A percentile compares a stretch with the other conserved stretches of the same genome.
phyloP scores from a whole-genome alignment of 2,888 invertebrate species.

The Dilophus febrilis region DNA sequence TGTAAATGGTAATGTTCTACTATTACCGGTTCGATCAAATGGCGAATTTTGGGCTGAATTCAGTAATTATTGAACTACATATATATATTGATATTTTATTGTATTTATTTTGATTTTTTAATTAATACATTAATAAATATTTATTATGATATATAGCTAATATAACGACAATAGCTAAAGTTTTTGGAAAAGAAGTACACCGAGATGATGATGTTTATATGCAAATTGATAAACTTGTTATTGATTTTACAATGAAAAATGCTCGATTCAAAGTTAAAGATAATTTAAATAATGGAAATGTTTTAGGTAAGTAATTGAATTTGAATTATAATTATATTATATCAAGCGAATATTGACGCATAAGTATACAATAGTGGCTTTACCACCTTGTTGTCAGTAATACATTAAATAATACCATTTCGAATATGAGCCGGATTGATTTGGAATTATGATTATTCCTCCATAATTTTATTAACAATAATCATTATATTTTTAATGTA shows the following conservation, averaged over 20 bases:
- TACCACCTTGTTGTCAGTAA: too few species aligned
- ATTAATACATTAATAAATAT: conserved; percentile 4
- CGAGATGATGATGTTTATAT: conserved; percentile 45
- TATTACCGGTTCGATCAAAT: conserved; percentile 60
- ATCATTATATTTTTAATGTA: background rate
- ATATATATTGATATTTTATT: background rate
- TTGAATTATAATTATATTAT: too few species aligned
- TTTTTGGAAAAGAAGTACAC: conserved; percentile 48
- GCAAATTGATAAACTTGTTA: conserved; percentile 45
- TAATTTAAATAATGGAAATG: conserved; percentile 54
- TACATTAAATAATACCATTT: too few species aligned
- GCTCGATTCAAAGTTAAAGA: conserved; percentile 55
- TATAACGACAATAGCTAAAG: conserved; percentile 49
- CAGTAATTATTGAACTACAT: conserved; percentile 35
- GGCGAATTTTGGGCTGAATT: conserved; percentile 71
- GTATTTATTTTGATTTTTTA: conserved; percentile 1
- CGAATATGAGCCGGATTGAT: too few species aligned
- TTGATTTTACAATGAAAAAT: conserved; percentile 53
- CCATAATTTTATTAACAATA: too few species aligned
- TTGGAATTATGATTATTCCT: too few species aligned
- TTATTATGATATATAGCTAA: conserved; percentile 50
- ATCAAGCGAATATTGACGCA: too few species aligned
- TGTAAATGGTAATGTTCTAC: conserved; percentile 56
- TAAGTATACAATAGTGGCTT: too few species aligned
- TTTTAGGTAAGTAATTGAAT: conserved; percentile 52